phyloP scores from a whole-genome alignment of 2,113 vertebrate species.

The Nansenia antarctica region DNA sequence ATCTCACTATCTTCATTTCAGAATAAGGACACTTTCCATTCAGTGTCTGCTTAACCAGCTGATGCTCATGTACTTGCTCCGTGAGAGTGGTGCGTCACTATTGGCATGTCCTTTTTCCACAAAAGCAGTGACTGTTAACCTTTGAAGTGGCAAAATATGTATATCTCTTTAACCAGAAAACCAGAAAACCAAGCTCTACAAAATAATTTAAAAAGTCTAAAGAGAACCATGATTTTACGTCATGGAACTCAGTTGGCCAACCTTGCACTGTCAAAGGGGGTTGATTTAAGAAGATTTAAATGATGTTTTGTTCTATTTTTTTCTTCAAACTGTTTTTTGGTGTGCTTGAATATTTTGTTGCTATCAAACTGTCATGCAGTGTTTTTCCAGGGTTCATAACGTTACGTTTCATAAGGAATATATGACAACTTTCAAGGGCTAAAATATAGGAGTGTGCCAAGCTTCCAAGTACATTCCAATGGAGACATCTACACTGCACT shows the following conservation, averaged over 20 bases:
- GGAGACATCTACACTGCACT: constrained; percentile 69
- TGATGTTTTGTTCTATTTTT: constrained; percentile 14
- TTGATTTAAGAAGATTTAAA: too few relatives aligned
- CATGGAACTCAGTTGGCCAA: neutral
- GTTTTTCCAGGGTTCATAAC: neutral
- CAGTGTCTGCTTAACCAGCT: neutral
- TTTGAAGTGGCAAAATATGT: neutral
- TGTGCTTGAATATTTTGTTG: neutral
- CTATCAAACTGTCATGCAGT: neutral
- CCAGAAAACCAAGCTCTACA: neutral
- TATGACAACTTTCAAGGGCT: constrained; percentile 64
- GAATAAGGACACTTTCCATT: constrained; percentile 7
- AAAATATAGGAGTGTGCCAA: constrained; percentile 65
- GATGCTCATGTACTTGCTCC: constrained; percentile 5
- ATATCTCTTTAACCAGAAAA: neutral
- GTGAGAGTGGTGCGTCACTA: neutral
- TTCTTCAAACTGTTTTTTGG: neutral
- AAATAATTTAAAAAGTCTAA: neutral
- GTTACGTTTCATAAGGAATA: neutral
- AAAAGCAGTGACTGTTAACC: neutral
- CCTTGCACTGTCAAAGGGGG: constrained; percentile 28
- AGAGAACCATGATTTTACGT: neutral
- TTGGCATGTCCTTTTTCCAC: neutral
- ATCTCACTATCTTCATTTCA: constrained; percentile 7
- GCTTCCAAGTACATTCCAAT: constrained; percentile 65